phyloP scores from a whole-genome alignment of 2,797 vertebrate species.

The Carapus acus region DNA sequence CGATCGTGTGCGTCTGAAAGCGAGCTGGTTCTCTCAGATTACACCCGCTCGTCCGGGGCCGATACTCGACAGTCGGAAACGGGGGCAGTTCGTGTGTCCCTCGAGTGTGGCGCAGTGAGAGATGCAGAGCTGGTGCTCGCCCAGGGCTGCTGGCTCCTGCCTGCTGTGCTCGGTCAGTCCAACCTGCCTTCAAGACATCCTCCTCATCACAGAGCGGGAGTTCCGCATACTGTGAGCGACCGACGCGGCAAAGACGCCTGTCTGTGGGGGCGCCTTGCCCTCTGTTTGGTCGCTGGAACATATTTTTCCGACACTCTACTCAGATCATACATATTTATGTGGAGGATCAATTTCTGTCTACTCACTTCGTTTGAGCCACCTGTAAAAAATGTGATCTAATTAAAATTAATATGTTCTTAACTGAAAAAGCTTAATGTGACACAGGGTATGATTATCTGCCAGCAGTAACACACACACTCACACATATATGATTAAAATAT shows the following conservation, averaged over 20 bases:
- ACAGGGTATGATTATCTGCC: too few relatives aligned
- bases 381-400: too few relatives aligned
- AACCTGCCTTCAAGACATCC: constrained; percentile 59
- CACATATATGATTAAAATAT: too few relatives aligned
- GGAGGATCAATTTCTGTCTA: too few relatives aligned
- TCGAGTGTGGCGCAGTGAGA: background rate
- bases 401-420: too few relatives aligned
- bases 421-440: too few relatives aligned
- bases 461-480: too few relatives aligned
- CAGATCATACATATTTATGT: too few relatives aligned
- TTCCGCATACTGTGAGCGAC: constrained; percentile 57
- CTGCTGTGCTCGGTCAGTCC: constrained; percentile 31
- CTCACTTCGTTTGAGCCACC: too few relatives aligned
- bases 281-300: too few relatives aligned
- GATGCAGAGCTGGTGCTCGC: constrained; percentile 18
- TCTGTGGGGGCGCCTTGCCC: too few relatives aligned
- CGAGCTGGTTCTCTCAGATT: background rate
- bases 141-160: constrained; percentile 28
- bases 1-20: constrained; percentile 14
- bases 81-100: background rate
- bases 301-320: too few relatives aligned
- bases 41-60: background rate
- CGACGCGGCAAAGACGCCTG: constrained; percentile 40
- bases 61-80: background rate
- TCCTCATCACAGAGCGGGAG: constrained; percentile 51